These are phyloP conservation scores for Oncorhynchus keta DNA, from an alignment of 2,113 vertebrate genomes.

Conservation along the genomic window DNA sequence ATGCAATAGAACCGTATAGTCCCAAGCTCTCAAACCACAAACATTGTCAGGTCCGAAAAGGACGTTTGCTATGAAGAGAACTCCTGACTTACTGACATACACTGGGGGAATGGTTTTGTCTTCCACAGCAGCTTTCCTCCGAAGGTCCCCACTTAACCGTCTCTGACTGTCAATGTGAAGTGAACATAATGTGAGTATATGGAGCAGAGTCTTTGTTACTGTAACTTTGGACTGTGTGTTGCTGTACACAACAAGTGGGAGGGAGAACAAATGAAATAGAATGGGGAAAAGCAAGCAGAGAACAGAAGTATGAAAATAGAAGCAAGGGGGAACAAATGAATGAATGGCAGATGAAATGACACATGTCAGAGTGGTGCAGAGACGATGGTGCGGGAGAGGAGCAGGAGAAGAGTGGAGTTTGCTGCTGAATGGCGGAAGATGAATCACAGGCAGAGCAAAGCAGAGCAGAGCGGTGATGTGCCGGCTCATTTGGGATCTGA, in stretches of 20 bases:
- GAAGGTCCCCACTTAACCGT: too few relatives aligned
- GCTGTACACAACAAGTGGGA: background rate
- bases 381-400: background rate
- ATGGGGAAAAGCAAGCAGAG: background rate
- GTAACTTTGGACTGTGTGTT: background rate
- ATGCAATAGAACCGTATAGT: too few relatives aligned
- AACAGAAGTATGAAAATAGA: background rate
- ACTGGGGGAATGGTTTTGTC: too few relatives aligned
- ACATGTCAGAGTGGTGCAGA: background rate
- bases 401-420: background rate
- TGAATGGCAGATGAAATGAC: background rate
- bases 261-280: background rate
- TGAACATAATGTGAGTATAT: background rate
- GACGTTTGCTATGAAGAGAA: too few relatives aligned
- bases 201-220: background rate
- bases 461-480: background rate
- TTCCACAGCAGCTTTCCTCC: too few relatives aligned
- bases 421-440: conserved; percentile 22
- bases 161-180: background rate
- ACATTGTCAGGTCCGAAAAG: too few relatives aligned
- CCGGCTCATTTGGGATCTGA: conserved; percentile 42
- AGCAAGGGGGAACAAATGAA: conserved; percentile 4
- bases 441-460: conserved; percentile 27
- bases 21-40: too few relatives aligned
- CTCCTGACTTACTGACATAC: too few relatives aligned